Conservation (phyloP, 2,888 invertebrate species). For the Pseudeuparius sepicola region DNA sequence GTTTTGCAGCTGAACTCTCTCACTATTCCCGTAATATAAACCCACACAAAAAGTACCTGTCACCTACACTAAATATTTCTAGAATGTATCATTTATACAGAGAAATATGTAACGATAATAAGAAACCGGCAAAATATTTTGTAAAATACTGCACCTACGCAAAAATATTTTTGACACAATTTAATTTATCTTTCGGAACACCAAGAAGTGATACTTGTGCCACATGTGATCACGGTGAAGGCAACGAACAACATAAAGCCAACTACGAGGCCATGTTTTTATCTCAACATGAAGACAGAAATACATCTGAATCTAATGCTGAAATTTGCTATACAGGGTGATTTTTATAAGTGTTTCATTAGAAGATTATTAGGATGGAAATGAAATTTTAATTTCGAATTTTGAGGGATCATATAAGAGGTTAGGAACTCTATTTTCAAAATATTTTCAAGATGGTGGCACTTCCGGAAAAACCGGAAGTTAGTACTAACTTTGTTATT, state of each 20-base stretch:
- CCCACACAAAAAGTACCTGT: no score
- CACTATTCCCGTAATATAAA: no score
- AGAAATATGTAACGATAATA: constrained; percentile 9
- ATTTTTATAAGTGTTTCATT: no score
- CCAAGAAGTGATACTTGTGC: constrained; percentile 7
- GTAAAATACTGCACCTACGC: constrained; percentile 11
- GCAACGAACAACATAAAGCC: constrained; percentile 3
- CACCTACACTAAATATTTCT: constrained; percentile 8
- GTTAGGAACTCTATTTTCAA: no score
- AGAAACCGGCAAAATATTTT: constrained; percentile 12
- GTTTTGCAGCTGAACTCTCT: no score
- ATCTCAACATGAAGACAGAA: constrained; percentile 6
- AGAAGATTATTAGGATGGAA: no score
- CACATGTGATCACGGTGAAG: constrained; percentile 6
- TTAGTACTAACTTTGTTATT: no score
- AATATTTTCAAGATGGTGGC: no score
- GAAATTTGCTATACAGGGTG: constrained; percentile 2
- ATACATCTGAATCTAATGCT: neutral
- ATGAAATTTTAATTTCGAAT: no score
- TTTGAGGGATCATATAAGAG: no score
- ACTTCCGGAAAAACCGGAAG: no score
- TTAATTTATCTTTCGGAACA: constrained; percentile 5
- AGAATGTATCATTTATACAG: constrained; percentile 10
- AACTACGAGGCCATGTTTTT: constrained; percentile 4
- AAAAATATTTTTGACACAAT: constrained; percentile 10